Percentiles rank a stretch among this genome's conserved stretches.
phyloP scores from a whole-genome alignment of 2,113 vertebrate species.

The Gobius niger region DNA sequence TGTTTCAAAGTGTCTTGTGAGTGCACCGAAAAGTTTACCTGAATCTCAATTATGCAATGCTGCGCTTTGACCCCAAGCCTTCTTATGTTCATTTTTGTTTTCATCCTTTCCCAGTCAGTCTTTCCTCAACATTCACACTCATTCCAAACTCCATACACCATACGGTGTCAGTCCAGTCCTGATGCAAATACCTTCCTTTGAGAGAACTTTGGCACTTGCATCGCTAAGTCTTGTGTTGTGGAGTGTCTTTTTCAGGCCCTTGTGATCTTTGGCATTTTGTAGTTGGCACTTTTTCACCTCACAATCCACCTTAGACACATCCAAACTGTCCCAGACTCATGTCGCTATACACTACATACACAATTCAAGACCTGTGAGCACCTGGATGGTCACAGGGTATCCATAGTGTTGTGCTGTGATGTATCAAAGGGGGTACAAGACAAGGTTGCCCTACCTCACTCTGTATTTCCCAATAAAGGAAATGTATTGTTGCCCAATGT shows the following conservation, averaged over 20 bases:
- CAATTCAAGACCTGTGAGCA: conserved; percentile 32
- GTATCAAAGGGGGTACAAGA: conserved; percentile 43
- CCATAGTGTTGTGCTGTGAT: conserved; percentile 50
- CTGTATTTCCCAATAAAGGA: conserved; percentile 81
- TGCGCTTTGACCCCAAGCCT: conserved; percentile 64
- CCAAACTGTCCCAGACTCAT: conserved; percentile 41
- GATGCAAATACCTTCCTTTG: conserved; percentile 8
- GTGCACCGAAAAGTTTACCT: too few relatives aligned
- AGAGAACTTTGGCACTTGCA: conserved; percentile 23
- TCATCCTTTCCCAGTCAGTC: conserved; percentile 45
- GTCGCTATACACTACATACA: conserved; percentile 20
- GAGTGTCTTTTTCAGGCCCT: conserved; percentile 13
- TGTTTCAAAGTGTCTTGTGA: too few relatives aligned
- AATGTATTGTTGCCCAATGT: conserved; percentile 58
- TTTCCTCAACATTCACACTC: conserved; percentile 30
- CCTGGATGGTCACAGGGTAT: conserved; percentile 33
- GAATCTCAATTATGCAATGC: conserved; percentile 18
- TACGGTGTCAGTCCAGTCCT: conserved; percentile 11
- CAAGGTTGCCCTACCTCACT: conserved; percentile 53
- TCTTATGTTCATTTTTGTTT: conserved; percentile 45
- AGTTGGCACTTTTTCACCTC: conserved; percentile 20
- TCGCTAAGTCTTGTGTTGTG: conserved; percentile 31
- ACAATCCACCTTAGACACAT: conserved; percentile 17
- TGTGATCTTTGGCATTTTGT: conserved; percentile 16
- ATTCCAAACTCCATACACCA: conserved; percentile 23